Conservation (phyloP, 2,888 invertebrate species). For the Agrotis exclamationis region DNA sequence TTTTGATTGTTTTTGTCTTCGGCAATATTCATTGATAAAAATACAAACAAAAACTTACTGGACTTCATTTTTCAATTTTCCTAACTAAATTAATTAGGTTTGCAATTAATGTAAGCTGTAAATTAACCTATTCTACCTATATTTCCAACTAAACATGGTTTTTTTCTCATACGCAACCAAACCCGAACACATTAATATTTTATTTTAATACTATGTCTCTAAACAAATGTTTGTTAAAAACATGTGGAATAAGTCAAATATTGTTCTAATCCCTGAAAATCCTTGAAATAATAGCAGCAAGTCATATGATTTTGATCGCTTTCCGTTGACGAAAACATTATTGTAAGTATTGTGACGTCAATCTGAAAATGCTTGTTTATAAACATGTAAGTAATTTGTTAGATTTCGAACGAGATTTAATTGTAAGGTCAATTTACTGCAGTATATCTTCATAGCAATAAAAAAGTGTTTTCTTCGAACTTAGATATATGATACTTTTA, state of each 20-base stretch:
- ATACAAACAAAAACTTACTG: too few species aligned
- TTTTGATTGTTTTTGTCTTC: too few species aligned
- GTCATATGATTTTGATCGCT: slow-evolving; percentile 52
- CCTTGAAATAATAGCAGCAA: slow-evolving; percentile 39
- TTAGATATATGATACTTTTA: too few species aligned
- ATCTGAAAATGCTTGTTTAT: slow-evolving; percentile 1
- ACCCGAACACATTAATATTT: background rate
- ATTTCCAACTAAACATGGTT: background rate
- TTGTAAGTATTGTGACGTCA: slow-evolving; percentile 39
- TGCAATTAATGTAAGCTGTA: too few species aligned
- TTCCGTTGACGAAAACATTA: slow-evolving; percentile 11
- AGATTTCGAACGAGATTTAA: background rate
- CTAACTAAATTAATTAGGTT: too few species aligned
- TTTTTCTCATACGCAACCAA: background rate
- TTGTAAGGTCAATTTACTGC: too few species aligned
- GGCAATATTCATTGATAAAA: too few species aligned
- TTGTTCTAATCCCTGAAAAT: slow-evolving; percentile 43
- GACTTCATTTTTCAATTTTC: too few species aligned
- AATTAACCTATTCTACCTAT: too few species aligned
- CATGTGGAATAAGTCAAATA: slow-evolving; percentile 40
- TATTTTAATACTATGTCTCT: background rate
- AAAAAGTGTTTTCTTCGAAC: too few species aligned
- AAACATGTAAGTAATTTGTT: slow-evolving; percentile 4
- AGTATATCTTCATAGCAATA: too few species aligned
- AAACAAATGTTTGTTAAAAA: slow-evolving; percentile 39